phyloP scores from a whole-genome alignment of 2,113 vertebrate species.

The Hydrolagus affinis region DNA sequence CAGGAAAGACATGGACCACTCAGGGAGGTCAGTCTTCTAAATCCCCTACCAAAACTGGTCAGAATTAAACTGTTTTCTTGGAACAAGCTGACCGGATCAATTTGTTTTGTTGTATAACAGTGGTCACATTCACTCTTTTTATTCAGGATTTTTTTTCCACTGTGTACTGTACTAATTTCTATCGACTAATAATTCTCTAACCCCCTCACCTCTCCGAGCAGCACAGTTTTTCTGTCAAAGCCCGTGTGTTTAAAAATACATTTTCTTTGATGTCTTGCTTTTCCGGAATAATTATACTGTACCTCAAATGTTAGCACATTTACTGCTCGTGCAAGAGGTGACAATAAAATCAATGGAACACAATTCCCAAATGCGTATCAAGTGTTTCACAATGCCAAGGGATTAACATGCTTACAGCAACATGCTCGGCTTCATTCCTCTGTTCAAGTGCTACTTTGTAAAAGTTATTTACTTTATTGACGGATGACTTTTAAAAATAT shows the following conservation, averaged over 20 bases:
- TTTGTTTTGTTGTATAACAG: background rate
- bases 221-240: conserved; percentile 53
- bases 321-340: conserved; percentile 61
- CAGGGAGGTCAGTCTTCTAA: too few relatives aligned
- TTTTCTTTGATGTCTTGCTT: conserved; percentile 68
- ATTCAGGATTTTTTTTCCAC: background rate
- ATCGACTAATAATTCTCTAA: conserved; percentile 40
- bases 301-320: conserved; percentile 61
- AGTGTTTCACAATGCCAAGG: conserved; percentile 55
- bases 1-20: too few relatives aligned
- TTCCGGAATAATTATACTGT: conserved; percentile 61
- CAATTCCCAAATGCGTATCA: conserved; percentile 54
- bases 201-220: conserved; percentile 41
- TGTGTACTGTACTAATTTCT: conserved; percentile 5
- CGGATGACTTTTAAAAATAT: conserved; percentile 33
- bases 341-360: conserved; percentile 62
- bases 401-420: conserved; percentile 36
- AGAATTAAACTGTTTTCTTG: background rate
- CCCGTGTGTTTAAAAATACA: conserved; percentile 52
- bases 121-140: background rate
- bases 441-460: background rate
- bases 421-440: background rate
- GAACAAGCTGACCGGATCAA: background rate
- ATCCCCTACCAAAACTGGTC: background rate
- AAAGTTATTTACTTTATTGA: conserved; percentile 21